phyloP scores from a whole-genome alignment of 2,113 vertebrate species.

The Cynocephalus volans region DNA sequence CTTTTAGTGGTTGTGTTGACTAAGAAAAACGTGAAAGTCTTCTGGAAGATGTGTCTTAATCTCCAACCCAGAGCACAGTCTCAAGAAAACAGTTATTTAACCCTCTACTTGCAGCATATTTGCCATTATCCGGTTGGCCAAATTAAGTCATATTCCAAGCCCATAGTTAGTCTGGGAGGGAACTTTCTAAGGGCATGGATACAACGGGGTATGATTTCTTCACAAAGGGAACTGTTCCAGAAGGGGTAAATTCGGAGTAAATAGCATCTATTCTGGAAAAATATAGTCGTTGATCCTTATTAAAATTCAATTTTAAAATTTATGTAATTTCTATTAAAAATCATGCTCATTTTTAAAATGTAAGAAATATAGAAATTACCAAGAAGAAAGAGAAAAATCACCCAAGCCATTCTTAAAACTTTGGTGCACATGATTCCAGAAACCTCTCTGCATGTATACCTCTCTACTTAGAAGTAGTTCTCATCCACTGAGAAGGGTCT shows the following conservation, averaged over 20 bases:
- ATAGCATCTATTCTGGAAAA: constrained; percentile 15
- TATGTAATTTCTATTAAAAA: constrained; percentile 51
- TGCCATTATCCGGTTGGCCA: not conserved
- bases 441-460: not conserved
- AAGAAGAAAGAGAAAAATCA: constrained; percentile 41
- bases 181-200: too few species aligned
- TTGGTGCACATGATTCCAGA: not conserved
- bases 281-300: not conserved
- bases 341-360: constrained; percentile 33
- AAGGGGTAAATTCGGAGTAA: not conserved
- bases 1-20: not conserved
- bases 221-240: not conserved
- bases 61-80: not conserved
- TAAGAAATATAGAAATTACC: constrained; percentile 13
- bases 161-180: not conserved
- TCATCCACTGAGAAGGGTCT: not conserved
- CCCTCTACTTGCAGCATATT: not conserved
- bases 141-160: not conserved
- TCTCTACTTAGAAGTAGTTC: not conserved
- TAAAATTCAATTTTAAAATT: constrained; percentile 39
- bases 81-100: not conserved
- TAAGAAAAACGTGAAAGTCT: constrained; percentile 4
- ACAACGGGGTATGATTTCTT: not conserved
- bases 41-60: not conserved
- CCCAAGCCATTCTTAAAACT: not conserved